Conservation (phyloP, 2,797 vertebrate species). For the Caiman crocodilus region DNA sequence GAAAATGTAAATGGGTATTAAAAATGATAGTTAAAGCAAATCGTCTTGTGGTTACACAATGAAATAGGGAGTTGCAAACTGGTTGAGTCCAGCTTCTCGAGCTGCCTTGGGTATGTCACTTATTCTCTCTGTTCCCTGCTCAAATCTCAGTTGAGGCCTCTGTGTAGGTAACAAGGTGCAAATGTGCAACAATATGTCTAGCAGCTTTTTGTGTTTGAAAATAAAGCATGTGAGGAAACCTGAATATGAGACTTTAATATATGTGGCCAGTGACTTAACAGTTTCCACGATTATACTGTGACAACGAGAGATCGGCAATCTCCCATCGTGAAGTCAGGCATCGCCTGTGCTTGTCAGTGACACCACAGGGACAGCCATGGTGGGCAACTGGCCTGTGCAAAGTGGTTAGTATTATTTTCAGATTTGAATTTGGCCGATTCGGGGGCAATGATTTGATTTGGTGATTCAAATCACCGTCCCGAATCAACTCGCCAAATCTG, state of each 20-base stretch:
- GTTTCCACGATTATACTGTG: not conserved
- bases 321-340: not conserved
- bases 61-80: not conserved
- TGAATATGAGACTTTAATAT: not conserved
- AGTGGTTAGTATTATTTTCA: too few relatives aligned
- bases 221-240: not conserved
- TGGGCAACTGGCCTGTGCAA: too few relatives aligned
- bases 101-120: not conserved
- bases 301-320: not conserved
- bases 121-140: not conserved
- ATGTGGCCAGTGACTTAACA: not conserved
- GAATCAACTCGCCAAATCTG: too few relatives aligned
- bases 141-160: not conserved
- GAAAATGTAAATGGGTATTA: not conserved
- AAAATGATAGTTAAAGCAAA: not conserved
- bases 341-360: not conserved
- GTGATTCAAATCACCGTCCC: too few relatives aligned
- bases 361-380: not conserved
- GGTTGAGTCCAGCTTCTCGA: not conserved
- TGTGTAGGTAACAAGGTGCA: rapidly evolving
- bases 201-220: not conserved
- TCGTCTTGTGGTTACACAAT: rapidly evolving
- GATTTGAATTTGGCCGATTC: too few relatives aligned
- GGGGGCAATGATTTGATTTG: too few relatives aligned
- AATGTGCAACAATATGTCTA: not conserved